phyloP scores from a whole-genome alignment of 2,113 vertebrate genomes.

The Arvicanthis niloticus region DNA sequence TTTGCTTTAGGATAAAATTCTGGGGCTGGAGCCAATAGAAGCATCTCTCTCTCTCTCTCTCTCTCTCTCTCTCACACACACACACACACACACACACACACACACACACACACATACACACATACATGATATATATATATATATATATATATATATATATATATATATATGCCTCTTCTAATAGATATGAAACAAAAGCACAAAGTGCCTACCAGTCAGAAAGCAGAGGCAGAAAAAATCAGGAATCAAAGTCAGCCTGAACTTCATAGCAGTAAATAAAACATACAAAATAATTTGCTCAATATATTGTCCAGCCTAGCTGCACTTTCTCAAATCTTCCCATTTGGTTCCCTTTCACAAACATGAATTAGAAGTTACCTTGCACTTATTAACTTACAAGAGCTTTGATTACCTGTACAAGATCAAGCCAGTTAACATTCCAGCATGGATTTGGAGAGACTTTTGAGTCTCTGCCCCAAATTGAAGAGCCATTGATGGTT shows the following conservation, averaged over 20 bases:
- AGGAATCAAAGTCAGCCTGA: neutral
- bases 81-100: neutral
- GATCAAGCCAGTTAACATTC: neutral
- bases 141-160: neutral
- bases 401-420: neutral
- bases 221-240: neutral
- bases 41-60: neutral
- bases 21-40: neutral
- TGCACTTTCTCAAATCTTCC: neutral
- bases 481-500: neutral
- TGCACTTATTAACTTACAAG: neutral
- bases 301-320: neutral
- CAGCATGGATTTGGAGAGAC: neutral
- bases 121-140: neutral
- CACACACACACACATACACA: neutral
- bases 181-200: neutral
- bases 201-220: neutral
- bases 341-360: neutral
- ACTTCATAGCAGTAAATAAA: neutral
- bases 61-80: neutral
- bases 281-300: neutral
- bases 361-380: neutral
- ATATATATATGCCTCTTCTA: neutral
- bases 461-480: neutral
- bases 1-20: constrained; percentile 24